Evolutionary conservation across 1,140 invertebrate genomes (phyloP).

Genomic region (Chymomyza costata): DNA sequence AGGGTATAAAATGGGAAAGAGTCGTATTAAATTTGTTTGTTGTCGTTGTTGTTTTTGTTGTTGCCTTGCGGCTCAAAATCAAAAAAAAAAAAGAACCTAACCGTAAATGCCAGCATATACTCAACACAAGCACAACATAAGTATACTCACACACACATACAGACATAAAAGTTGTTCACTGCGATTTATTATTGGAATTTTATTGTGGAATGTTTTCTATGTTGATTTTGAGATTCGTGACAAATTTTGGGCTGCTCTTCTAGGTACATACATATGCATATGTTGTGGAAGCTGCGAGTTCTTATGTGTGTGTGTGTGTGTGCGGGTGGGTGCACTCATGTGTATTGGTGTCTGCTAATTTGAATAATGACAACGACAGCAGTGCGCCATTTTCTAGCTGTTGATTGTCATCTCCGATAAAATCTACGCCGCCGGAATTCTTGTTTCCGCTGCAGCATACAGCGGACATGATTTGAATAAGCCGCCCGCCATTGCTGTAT

Average conservation of each 20-base stretch:
- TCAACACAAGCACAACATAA: too few species aligned
- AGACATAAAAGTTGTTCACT: too few species aligned
- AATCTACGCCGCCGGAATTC: conserved; percentile 25
- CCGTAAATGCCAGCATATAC: not conserved
- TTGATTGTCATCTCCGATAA: conserved; percentile 23
- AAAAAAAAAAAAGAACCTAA: too few species aligned
- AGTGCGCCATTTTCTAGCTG: conserved; percentile 63
- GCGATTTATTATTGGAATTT: conserved; percentile 58
- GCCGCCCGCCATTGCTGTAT: conserved; percentile 11
- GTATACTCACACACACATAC: too few species aligned
- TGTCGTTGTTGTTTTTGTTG: conserved; percentile 2
- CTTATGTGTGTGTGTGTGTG: conserved; percentile 5
- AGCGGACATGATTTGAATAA: conserved; percentile 42
- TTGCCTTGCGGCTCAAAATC: too few species aligned
- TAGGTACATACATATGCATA: conserved; percentile 32
- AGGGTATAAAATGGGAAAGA: too few species aligned
- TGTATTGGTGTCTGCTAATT: conserved; percentile 61
- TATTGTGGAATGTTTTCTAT: conserved; percentile 21
- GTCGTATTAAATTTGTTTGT: too few species aligned
- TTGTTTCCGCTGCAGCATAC: conserved; percentile 53
- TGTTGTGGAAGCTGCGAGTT: conserved; percentile 9
- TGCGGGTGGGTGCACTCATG: conserved; percentile 39
- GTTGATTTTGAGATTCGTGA: conserved; percentile 10
- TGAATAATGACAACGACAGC: conserved; percentile 70
- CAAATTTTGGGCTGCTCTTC: conserved; percentile 50